Evolutionary conservation across 1,140 invertebrate species (phyloP), one percentile per base, ranked within the genome.

Genomic region (Cataglyphis hispanica): DNA sequence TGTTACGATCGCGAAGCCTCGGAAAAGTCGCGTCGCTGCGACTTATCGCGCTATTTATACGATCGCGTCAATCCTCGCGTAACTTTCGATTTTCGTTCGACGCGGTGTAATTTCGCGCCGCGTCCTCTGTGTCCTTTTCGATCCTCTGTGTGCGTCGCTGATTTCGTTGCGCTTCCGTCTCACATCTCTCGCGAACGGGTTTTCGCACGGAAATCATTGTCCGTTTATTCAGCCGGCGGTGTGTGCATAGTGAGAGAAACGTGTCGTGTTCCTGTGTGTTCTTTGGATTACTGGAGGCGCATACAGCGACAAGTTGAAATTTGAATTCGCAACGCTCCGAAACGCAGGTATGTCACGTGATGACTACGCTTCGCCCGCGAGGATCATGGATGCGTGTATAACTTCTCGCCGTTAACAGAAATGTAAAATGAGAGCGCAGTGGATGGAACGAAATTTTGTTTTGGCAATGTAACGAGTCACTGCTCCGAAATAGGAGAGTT

Each of bases 241-340:
- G 61, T 53, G 69, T 50, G 67, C 37, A 27, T 31, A 50, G 58
- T 84, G 86, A 50, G 13, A 64, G 31, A 56, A 87, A 50, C 40
- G 27, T 83, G 37, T 85, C 37, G 60, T 85, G 78, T 58, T 27
- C 50, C n/a, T 60, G 2, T 75, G 43, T 88, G 69, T 31, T 31
- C 61, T 69, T 86, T 88, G 87, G 87, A 89, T 89, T 89, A 89
- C 83, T 27, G 27, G 56, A 69, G 69, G 61, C 74, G 66, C 50
- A 58, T 53, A 13, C 43, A 8, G 46, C 34, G 77, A 6, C 4
- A 80, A 58, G 77, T 40, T 74, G 37, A 27, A 13, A 58, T 34
- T 83, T 16, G 34, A 80, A 34, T 43, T 46, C 7, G 53, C 78
- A 27, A 60, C 78, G 67, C 53, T 72, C 19, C 8, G 5, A 81